Percentiles rank a stretch among this genome's conserved stretches.
phyloP scores from a whole-genome alignment of 2,888 invertebrate species.

The Trichogramma dendrolimi region DNA sequence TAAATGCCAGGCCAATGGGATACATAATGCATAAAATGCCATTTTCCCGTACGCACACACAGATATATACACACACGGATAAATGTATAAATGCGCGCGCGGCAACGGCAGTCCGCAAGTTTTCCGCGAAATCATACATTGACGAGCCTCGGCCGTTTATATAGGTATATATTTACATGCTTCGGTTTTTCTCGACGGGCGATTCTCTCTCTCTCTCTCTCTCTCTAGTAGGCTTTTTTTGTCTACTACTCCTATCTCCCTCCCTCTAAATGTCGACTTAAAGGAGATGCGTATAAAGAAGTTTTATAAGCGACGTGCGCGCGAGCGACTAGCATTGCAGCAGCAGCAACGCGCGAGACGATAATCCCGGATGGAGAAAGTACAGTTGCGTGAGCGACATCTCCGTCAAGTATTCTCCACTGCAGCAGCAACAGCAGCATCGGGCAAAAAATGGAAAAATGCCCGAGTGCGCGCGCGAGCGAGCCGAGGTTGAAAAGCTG shows the following conservation, averaged over 20 bases:
- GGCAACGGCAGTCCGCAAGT: background rate
- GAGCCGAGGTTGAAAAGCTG: no score
- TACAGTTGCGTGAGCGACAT: slow-evolving; percentile 14
- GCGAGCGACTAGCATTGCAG: no score
- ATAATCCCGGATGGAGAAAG: slow-evolving; percentile 9
- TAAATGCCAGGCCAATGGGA: background rate
- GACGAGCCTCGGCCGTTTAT: background rate
- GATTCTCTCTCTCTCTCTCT: no score
- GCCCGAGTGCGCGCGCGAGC: background rate
- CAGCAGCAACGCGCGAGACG: background rate
- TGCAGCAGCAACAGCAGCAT: no score
- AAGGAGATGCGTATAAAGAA: background rate
- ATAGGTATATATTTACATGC: slow-evolving; percentile 1
- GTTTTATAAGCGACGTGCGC: no score
- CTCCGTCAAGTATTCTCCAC: no score
- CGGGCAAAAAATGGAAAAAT: background rate
- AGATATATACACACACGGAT: no score
- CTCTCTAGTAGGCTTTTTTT: no score
- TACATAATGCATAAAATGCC: slow-evolving; percentile 9
- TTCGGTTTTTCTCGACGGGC: background rate
- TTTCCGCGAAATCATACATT: slow-evolving; percentile 11
- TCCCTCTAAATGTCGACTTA: background rate
- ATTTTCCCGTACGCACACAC: background rate
- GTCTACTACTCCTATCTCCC: no score
- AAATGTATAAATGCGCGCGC: no score